Evolutionary conservation across 1,140 invertebrate species (phyloP).

Genomic region (Marisa cornuarietis): DNA sequence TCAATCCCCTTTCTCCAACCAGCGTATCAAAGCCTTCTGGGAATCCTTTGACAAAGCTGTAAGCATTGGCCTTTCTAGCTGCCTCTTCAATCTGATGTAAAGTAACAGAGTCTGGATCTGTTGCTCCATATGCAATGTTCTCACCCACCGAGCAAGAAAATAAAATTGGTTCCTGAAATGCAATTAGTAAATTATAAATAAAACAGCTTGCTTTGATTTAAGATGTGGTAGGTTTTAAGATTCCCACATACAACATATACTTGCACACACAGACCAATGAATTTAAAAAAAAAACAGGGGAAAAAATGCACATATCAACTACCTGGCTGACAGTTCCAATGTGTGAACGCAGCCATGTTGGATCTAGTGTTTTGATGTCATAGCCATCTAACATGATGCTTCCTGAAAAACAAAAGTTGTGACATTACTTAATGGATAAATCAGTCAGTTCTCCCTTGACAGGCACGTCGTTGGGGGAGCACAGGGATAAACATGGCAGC

Average conservation of each 20-base stretch:
- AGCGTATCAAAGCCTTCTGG: constrained; percentile 67
- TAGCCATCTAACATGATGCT: constrained; percentile 59
- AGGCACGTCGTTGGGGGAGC: too few relatives aligned
- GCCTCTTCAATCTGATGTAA: constrained; percentile 59
- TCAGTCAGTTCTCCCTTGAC: too few relatives aligned
- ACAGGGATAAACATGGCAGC: too few relatives aligned
- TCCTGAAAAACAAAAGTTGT: constrained; percentile 34
- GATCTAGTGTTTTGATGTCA: constrained; percentile 64
- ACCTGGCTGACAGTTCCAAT: constrained; percentile 67
- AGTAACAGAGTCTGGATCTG: constrained; percentile 55
- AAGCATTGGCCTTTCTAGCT: constrained; percentile 67
- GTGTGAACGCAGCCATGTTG: constrained; percentile 63
- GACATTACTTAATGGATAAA: too few relatives aligned
- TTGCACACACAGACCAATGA: neutral
- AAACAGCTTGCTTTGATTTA: neutral
- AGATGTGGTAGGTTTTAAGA: neutral
- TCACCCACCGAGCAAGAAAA: constrained; percentile 67
- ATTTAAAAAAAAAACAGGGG: neutral
- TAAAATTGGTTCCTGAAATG: constrained; percentile 66
- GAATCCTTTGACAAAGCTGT: constrained; percentile 66
- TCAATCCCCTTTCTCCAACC: constrained; percentile 68
- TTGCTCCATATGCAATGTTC: constrained; percentile 68
- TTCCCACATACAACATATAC: neutral
- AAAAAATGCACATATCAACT: neutral
- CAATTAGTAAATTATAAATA: neutral